These are phyloP conservation scores for Elysia crispata DNA, from an alignment of 2,888 invertebrate genomes.

Conservation along the genomic window DNA sequence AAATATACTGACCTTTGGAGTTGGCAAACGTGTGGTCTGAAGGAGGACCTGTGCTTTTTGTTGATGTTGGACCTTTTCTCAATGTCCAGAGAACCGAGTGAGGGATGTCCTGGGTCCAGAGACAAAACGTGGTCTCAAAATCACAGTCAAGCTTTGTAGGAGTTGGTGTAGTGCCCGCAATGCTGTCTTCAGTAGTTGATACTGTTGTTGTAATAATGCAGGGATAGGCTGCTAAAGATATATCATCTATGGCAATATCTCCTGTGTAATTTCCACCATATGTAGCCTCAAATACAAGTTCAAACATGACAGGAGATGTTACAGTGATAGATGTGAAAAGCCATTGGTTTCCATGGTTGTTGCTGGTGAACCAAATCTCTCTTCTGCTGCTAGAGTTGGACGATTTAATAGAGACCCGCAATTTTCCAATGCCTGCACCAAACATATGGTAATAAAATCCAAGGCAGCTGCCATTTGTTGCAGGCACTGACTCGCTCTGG, in stretches of 20 bases:
- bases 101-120: slow-evolving; percentile 67
- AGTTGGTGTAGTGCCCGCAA: slow-evolving; percentile 61
- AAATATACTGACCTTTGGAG: slow-evolving; percentile 65
- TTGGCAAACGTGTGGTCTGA: slow-evolving; percentile 73
- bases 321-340: slow-evolving; percentile 53
- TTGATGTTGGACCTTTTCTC: slow-evolving; percentile 59
- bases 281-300: slow-evolving; percentile 71
- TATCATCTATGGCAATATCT: slow-evolving; percentile 75
- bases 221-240: slow-evolving; percentile 53
- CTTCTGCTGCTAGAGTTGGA: background rate
- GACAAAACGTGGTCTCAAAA: slow-evolving; percentile 70
- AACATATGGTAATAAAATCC: slow-evolving; percentile 72
- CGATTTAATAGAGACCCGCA: slow-evolving; percentile 68
- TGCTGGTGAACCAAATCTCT: slow-evolving; percentile 55
- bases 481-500: slow-evolving; percentile 63
- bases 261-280: slow-evolving; percentile 66
- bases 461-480: slow-evolving; percentile 60
- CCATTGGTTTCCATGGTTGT: slow-evolving; percentile 71
- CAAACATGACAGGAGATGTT: slow-evolving; percentile 25
- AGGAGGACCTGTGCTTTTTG: slow-evolving; percentile 67
- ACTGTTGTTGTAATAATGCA: slow-evolving; percentile 55
- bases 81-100: slow-evolving; percentile 72
- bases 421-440: slow-evolving; percentile 67
- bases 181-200: slow-evolving; percentile 52
- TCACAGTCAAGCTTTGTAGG: slow-evolving; percentile 65